Conservation (phyloP, 35 echinoderm and acorn worm species). For the Anneissia japonica region DNA sequence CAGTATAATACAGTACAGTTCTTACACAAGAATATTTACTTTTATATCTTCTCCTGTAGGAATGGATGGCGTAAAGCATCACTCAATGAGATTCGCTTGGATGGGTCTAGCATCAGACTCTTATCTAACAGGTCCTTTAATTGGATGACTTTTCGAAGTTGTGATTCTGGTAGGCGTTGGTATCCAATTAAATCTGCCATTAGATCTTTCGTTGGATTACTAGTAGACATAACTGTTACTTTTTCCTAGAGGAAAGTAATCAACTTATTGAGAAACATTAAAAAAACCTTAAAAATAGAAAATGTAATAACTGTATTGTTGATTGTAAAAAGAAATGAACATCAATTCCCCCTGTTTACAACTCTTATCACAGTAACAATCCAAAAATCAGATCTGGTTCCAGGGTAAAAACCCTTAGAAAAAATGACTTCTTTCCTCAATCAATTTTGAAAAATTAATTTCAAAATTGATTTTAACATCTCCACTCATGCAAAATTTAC, state of each 20-base stretch:
- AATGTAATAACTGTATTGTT: no score
- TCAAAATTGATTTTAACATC: no score
- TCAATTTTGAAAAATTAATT: no score
- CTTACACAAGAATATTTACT: not conserved
- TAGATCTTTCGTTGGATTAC: constrained; percentile 81
- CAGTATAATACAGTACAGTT: no score
- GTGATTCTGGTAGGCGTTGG: constrained; percentile 73
- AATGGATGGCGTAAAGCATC: constrained; percentile 85
- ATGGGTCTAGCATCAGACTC: constrained; percentile 88
- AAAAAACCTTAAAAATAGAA: no score
- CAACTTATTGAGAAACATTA: not conserved
- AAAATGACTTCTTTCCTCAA: no score
- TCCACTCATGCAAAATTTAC: no score
- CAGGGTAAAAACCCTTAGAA: no score
- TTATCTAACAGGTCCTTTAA: constrained; percentile 88
- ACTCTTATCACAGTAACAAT: no score
- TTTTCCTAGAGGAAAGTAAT: constrained; percentile 62
- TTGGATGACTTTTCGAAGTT: constrained; percentile 80
- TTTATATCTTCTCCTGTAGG: constrained; percentile 92
- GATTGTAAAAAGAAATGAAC: no score
- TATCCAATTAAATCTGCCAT: constrained; percentile 72
- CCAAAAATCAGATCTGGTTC: no score
- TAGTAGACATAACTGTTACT: constrained; percentile 76
- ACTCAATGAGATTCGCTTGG: constrained; percentile 73
- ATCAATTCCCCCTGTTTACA: no score